Conservation (phyloP, 2,797 vertebrate genomes). For the Microctenopoma steveboyesi region DNA sequence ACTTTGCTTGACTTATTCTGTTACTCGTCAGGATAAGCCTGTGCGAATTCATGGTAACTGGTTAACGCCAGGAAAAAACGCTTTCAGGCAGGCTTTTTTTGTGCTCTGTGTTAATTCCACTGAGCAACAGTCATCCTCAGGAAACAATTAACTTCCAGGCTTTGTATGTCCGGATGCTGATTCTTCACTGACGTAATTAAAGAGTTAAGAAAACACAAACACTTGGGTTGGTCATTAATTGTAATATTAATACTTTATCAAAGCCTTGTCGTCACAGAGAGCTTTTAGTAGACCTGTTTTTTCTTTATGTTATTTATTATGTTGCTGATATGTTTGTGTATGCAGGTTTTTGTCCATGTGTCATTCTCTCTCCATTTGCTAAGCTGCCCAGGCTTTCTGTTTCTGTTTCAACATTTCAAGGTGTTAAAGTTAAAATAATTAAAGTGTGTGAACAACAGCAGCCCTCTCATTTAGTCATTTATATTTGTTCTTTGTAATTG, state of each 20-base stretch:
- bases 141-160: conserved; percentile 62
- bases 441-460: neutral
- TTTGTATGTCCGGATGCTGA: conserved; percentile 51
- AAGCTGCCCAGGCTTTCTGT: neutral
- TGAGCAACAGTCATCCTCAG: conserved; percentile 33
- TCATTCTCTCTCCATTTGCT: too few species aligned
- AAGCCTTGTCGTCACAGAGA: neutral
- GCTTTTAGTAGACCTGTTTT: too few species aligned
- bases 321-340: neutral
- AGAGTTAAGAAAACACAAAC: conserved; percentile 5
- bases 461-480: neutral
- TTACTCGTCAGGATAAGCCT: conserved; percentile 25
- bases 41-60: neutral
- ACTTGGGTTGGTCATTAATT: neutral
- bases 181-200: conserved; percentile 21
- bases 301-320: neutral
- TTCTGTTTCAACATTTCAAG: neutral
- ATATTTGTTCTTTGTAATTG: neutral
- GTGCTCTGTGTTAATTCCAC: conserved; percentile 18
- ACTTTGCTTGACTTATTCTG: conserved; percentile 21
- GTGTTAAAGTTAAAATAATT: neutral
- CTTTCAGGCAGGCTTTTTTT: conserved; percentile 21
- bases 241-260: neutral
- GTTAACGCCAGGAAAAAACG: conserved; percentile 9
- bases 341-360: neutral